Evolutionary conservation across 2,888 invertebrate genomes (phyloP), one percentile per base, ranked within the genome.

Genomic region (Coelinius sp.): DNA sequence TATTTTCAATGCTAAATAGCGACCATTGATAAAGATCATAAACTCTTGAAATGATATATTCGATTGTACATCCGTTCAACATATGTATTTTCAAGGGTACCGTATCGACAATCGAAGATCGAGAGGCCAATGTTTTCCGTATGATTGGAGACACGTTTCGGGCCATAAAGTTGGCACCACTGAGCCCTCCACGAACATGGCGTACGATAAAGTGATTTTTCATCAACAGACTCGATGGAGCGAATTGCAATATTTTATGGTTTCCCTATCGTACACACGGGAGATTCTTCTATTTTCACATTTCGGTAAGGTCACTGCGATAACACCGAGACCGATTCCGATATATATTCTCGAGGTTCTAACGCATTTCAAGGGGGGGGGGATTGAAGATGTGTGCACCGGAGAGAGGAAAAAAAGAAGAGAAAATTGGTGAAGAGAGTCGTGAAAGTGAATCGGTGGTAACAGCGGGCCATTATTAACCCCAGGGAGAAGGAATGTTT

Each of bases 151-250:
- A 41, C 44, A 63, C 76, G 77, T 78, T 77, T 78, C 80, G 76
- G 76, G 67, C 74, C 77, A 80, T 80, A 79, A 80, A 80, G 70
- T 73, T 63, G 52, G 41, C 62, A 71, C 44, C 71, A 73, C 73
- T 64, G 73, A 25, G 24, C 56, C 24, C 41, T 68, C 41, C 35
- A 56, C n/a, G 27, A 6, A 20, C 63, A 17, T 38, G 22, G 8
- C 56, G 53, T 56, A 27, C 64, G 68, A 80, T 79, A 76, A 78
- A 79, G 80, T 75, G 77, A 80, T 79, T 79, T 79, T 79, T 80
- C 80, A 79, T 79, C 75, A 63, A 53, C 75, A 41, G 72, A 76
- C 65, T 74, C 79, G 78, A 77, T 77, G 77, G 71, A 75, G 77
- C 74, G 75, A 72, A 77, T 78, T 73, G 66, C 79, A 72, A 79